Evolutionary conservation across 2,113 vertebrate genomes (phyloP).

Genomic region (Sciurus niger): DNA sequence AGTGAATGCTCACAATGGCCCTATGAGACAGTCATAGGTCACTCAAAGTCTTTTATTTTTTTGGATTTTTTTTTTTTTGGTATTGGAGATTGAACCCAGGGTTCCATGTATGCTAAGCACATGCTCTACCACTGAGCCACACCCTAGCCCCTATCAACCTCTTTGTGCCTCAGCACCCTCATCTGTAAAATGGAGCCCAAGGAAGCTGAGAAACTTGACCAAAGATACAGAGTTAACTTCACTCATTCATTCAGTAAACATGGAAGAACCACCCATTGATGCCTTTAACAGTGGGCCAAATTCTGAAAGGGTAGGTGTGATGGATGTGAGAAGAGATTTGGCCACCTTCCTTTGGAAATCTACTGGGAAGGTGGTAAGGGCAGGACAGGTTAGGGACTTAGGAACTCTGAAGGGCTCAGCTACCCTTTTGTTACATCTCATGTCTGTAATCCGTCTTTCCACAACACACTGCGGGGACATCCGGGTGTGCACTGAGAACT

Average conservation of each 20-base stretch:
- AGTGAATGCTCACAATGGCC: neutral
- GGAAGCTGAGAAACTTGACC: neutral
- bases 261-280: neutral
- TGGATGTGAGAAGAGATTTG: neutral
- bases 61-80: neutral
- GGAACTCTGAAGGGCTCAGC: neutral
- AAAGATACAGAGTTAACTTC: constrained; percentile 25
- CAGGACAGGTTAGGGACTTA: neutral
- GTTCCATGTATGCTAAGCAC: neutral
- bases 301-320: neutral
- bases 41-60: neutral
- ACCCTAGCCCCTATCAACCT: neutral
- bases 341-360: neutral
- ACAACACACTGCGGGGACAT: neutral
- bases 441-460: neutral
- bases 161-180: neutral
- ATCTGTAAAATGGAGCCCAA: constrained; percentile 41
- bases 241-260: constrained; percentile 20
- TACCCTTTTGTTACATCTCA: no score
- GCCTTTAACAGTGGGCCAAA: neutral
- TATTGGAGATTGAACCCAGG: neutral
- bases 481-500: neutral
- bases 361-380: neutral
- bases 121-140: neutral
- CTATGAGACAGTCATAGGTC: neutral